These are phyloP conservation scores for Clepsis dumicolana DNA, from an alignment of 2,888 invertebrate genomes.

Conservation along the genomic window DNA sequence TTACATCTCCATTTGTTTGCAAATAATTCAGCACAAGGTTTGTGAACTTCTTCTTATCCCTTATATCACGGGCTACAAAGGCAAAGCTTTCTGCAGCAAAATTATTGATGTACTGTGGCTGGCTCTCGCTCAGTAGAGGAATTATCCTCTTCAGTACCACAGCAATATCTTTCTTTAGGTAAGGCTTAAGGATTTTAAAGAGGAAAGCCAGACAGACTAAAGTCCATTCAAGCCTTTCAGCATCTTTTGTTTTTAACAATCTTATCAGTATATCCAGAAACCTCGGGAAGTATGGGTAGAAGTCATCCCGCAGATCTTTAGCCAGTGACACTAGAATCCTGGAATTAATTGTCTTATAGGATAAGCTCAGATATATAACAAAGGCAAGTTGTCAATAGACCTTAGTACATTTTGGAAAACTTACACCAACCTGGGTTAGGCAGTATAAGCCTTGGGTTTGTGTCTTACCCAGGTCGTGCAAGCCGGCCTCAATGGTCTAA, in stretches of 20 bases:
- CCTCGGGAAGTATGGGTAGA: constrained; percentile 93
- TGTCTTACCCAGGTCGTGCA: too few species aligned
- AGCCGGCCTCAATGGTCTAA: too few species aligned
- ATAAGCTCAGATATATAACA: not conserved
- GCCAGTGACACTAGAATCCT: constrained; percentile 94
- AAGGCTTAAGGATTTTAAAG: constrained; percentile 95
- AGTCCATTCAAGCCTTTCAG: constrained; percentile 94
- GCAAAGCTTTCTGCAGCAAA: constrained; percentile 99
- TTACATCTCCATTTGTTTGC: constrained; percentile 89
- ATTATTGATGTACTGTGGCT: constrained; percentile 94
- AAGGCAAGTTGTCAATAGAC: too few species aligned
- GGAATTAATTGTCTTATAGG: constrained; percentile 52
- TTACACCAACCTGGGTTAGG: too few species aligned
- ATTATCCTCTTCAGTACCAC: constrained; percentile 90
- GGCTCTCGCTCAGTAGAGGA: constrained; percentile 91
- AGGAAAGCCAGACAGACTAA: constrained; percentile 95
- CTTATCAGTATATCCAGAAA: constrained; percentile 91
- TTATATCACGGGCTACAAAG: constrained; percentile 95
- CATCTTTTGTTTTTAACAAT: constrained; percentile 90
- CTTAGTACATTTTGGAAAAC: too few species aligned
- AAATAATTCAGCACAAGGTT: constrained; percentile 89
- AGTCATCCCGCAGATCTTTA: constrained; percentile 95
- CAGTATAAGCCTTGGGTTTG: too few species aligned
- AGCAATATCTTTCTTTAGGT: constrained; percentile 92
- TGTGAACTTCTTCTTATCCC: constrained; percentile 91